These are phyloP conservation scores for Lycaena phlaeas DNA, from an alignment of 2,888 invertebrate species.

Conservation along the genomic window DNA sequence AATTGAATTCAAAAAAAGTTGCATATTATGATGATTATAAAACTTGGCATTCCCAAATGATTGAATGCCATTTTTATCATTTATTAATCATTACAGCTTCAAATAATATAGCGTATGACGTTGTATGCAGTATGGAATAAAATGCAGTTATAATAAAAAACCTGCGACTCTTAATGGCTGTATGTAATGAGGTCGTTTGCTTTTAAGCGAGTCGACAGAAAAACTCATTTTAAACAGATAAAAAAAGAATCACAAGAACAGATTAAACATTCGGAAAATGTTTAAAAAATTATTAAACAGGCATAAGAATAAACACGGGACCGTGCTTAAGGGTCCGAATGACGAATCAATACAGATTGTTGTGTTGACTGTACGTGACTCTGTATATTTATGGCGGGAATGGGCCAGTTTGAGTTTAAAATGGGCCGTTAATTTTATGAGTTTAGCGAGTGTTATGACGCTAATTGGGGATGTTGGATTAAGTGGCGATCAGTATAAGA, in stretches of 20 bases:
- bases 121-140: too few relatives aligned
- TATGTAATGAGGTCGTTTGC: background rate
- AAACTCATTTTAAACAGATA: constrained; percentile 4
- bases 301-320: constrained; percentile 29
- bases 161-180: too few relatives aligned
- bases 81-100: too few relatives aligned
- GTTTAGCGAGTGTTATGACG: constrained; percentile 2
- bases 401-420: constrained; percentile 9
- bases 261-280: constrained; percentile 32
- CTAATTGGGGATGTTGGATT: constrained; percentile 6
- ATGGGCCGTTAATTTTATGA: constrained; percentile 5
- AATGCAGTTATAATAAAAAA: too few relatives aligned
- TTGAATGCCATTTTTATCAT: too few relatives aligned
- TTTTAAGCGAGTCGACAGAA: background rate
- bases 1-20: too few relatives aligned
- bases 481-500: background rate
- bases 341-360: constrained; percentile 34
- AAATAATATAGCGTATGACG: too few relatives aligned
- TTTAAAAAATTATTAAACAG: constrained; percentile 52
- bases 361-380: constrained; percentile 46
- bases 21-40: too few relatives aligned
- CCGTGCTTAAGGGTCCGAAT: constrained; percentile 46
- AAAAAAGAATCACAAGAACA: constrained; percentile 9
- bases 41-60: too few relatives aligned
- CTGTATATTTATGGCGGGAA: constrained; percentile 15